Evolutionary conservation across 2,888 invertebrate species (phyloP).

Genomic region (Melieria crassipennis): DNA sequence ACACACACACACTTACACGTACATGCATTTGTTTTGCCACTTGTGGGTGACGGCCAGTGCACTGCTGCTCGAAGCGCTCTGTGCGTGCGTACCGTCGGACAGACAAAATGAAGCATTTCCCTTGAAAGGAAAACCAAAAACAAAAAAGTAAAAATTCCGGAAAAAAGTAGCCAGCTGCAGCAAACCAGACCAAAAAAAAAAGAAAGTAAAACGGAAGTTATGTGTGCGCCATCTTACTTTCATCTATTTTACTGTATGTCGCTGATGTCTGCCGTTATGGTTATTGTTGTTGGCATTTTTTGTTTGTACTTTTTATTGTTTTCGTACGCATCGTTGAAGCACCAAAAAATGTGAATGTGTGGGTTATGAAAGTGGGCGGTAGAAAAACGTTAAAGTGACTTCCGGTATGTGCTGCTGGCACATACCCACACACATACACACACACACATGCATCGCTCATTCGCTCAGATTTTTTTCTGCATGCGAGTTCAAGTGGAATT

Average conservation of each 20-base stretch:
- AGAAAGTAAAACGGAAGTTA: slow-evolving; percentile 23
- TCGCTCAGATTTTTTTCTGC: background rate
- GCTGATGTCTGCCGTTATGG: no score
- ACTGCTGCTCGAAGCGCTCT: no score
- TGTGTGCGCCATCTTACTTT: slow-evolving; percentile 23
- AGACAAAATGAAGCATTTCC: slow-evolving; percentile 1
- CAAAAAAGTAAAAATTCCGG: background rate
- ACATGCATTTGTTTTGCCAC: slow-evolving; percentile 2
- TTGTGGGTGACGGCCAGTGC: background rate
- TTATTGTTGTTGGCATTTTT: background rate
- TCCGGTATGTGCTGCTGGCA: slow-evolving; percentile 44
- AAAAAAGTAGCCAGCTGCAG: background rate
- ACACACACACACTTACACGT: background rate
- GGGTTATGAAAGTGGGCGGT: background rate
- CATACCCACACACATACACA: background rate
- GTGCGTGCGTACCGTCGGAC: background rate
- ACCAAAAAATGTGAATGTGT: background rate
- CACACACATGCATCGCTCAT: no score
- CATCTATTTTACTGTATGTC: no score
- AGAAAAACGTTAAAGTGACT: slow-evolving; percentile 54
- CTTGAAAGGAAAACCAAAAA: background rate
- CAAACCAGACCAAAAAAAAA: background rate
- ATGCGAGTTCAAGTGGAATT: background rate
- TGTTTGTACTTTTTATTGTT: background rate
- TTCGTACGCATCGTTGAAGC: slow-evolving; percentile 6